Conservation (phyloP, 2,797 vertebrate genomes). For the Decapterus maruadsi region DNA sequence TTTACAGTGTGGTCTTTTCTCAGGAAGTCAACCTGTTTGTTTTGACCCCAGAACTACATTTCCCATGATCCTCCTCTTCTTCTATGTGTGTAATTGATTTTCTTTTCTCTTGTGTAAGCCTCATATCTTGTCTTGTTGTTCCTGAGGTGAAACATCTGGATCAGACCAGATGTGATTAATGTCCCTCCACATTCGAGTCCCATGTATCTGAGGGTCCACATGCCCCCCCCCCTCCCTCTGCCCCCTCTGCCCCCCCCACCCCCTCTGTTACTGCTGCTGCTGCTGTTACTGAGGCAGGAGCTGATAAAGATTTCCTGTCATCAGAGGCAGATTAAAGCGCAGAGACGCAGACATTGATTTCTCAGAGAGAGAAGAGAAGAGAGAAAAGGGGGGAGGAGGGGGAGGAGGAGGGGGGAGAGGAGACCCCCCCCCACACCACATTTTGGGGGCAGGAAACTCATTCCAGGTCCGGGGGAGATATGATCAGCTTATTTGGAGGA, state of each 20-base stretch:
- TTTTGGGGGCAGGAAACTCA: slow-evolving; percentile 95
- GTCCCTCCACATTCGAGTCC: slow-evolving; percentile 93
- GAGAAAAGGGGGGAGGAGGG: slow-evolving; percentile 28
- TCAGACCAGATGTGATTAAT: slow-evolving; percentile 88
- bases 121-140: too few species aligned
- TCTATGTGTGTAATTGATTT: too few species aligned
- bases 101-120: too few species aligned
- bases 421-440: slow-evolving; percentile 81
- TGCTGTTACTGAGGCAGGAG: slow-evolving; percentile 86
- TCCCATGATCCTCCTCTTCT: too few species aligned
- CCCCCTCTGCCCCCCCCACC: too few species aligned
- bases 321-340: slow-evolving; percentile 97
- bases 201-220: slow-evolving; percentile 94
- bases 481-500: slow-evolving; percentile 99
- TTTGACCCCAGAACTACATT: too few species aligned
- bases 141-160: too few species aligned
- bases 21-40: too few species aligned
- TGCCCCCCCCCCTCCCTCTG: slow-evolving; percentile 72
- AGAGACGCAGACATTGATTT: slow-evolving; percentile 97
- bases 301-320: slow-evolving; percentile 99
- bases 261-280: slow-evolving; percentile 83
- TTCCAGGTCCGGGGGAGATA: slow-evolving; percentile 93
- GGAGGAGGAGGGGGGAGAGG: slow-evolving; percentile 23
- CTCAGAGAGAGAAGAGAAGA: slow-evolving; percentile 75
- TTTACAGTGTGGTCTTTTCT: too few species aligned